Base-by-base conservation (phyloP, 2,797 vertebrate genomes). In the Pygocentrus nattereri region DNA sequence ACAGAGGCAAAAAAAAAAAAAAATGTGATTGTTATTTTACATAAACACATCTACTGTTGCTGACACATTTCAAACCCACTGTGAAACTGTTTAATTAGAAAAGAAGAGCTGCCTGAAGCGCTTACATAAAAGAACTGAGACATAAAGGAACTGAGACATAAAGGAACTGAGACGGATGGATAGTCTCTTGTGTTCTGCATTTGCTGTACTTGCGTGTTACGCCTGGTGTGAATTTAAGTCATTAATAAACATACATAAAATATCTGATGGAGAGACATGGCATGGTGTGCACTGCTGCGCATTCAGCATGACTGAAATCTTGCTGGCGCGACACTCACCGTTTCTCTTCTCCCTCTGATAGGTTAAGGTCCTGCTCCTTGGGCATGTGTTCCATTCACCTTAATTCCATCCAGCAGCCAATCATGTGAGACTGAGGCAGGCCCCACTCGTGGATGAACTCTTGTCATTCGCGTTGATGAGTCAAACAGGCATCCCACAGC, bases 331-430 rank as follows among this genome's bases (percentile, higher is more conserved):
- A 4, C 2, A 87, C 92, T 97, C 94, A 99, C 98, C 96, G 95
- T 96, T 96, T 97, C 94, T 98, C 97, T 95, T 99, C 98, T 95
- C 96, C 96, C 96, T 99, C 97, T 93, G 96, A 96, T 95, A 95
- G 96, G 94, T 95, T 94, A 93, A 92, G 95, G 95, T 98, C 97
- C 95, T 97, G 96, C 96, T 97, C 97, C 95, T 97, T 97, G 96
- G 97, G 96, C 96, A 97, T 98, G 96, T 97, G 96, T 97, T 98
- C 98, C 98, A 99, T 98, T 99, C 97, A 99, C 97, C 97, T 97
- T 96, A 97, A 97, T 98, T 97, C 97, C 98, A 99, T 99, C 96
- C 96, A 98, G 96, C 95, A 95, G 94, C 95, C 95, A 95, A 97
- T 96, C 95, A 96, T 91, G 95, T 95, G 96, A 97, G 96, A 97